Evolutionary conservation across 2,797 vertebrate species (phyloP).

Genomic region (Amblyraja radiata): DNA sequence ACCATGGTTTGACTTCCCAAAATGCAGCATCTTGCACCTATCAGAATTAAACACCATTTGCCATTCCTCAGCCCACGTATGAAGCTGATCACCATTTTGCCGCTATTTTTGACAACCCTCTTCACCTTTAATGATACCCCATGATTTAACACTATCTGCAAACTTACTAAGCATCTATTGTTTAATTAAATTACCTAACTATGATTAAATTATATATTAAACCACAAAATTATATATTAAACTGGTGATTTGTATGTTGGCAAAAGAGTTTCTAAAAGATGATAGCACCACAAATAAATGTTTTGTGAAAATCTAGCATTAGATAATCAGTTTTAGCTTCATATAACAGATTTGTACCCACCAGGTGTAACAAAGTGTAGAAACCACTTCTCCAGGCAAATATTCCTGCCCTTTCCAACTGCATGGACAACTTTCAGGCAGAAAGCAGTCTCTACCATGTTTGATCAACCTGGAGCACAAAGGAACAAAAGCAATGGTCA

Average conservation of each 20-base stretch:
- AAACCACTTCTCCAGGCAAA: constrained; percentile 84
- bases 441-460: constrained; percentile 76
- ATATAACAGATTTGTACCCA: constrained; percentile 46
- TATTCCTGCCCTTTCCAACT: constrained; percentile 93
- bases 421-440: constrained; percentile 93
- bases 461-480: constrained; percentile 57
- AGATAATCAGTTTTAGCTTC: background rate
- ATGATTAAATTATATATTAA: no score
- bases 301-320: background rate
- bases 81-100: no score
- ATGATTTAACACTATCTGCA: no score
- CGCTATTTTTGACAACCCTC: no score
- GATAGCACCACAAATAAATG: no score
- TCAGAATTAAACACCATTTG: no score
- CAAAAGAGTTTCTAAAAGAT: background rate
- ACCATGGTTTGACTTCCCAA: no score
- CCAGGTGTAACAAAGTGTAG: constrained; percentile 91
- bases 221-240: background rate
- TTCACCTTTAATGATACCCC: no score
- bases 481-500: constrained; percentile 6
- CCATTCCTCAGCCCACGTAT: no score
- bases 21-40: no score
- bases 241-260: background rate
- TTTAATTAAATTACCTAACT: no score
- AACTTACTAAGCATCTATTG: no score